Evolutionary conservation across 2,888 invertebrate species (phyloP), one percentile per base, ranked within the genome.

Genomic region (Coelinius sp.): DNA sequence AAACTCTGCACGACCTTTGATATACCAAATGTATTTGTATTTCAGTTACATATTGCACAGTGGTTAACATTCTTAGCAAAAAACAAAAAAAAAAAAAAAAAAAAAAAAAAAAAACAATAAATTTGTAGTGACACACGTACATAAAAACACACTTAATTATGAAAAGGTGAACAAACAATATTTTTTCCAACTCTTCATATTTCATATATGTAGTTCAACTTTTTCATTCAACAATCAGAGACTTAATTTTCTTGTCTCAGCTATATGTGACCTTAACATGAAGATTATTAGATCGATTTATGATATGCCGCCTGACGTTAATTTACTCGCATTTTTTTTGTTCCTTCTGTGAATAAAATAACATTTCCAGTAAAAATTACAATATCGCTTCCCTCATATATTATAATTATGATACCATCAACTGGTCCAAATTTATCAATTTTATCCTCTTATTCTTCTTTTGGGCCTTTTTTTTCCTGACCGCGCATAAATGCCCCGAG

Each of bases 1-100:
- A 73, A 73, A 74, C 70, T 68, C 73, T 24, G 62, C 66, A 70
- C 53, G 65, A 62, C 41, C 38, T 17, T 59, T 31, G 52, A 56
- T 41, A 56, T 41, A 14, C 27, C 27, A 59, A 59, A 35, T 59
- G 35, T 59, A 20, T 35, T 59, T 35, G 17, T 35, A 17, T 59
- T 59, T 35, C 59, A 59, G 59, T 59, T 31, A 17, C 14, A 14
- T 17, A 59, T 59, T 59, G 59, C 59, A 59, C 59, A 31, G 20
- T 31, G 59, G 35, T 59, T 31, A 35, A n/a, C n/a, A 59, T 27
- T 17, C 10, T 20, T 59, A 35, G 35, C 8, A 49, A 49, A 5
- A 31, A 31, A 6, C 31, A 31, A 22, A 20, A 49, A 49, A 49
- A 20, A 10, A n/a, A n/a, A n/a, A 49, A 20, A 5, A 20, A 46